phyloP scores from a whole-genome alignment of 2,888 invertebrate genomes.

The Scaptomyza tumidula region DNA sequence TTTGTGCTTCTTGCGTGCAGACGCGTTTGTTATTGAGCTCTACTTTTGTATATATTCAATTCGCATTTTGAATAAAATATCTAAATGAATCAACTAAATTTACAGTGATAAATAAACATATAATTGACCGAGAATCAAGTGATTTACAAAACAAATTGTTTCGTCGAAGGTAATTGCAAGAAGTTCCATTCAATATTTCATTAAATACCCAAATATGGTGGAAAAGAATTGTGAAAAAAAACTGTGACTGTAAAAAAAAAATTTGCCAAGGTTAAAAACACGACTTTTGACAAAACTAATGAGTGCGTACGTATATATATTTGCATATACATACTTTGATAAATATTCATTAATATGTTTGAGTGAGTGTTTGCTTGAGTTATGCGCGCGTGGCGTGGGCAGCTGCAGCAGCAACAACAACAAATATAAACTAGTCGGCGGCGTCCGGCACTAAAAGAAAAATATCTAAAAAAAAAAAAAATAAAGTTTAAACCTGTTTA shows the following conservation, averaged over 20 bases:
- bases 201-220: constrained; percentile 18
- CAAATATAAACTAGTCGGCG: constrained; percentile 31
- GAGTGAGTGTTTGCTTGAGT: constrained; percentile 20
- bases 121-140: background rate
- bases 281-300: constrained; percentile 8
- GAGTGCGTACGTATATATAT: constrained; percentile 1
- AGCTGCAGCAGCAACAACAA: constrained; percentile 44
- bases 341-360: constrained; percentile 5
- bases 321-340: background rate
- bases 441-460: constrained; percentile 57
- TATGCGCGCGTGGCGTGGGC: constrained; percentile 59
- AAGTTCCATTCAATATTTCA: constrained; percentile 7
- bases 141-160: constrained; percentile 9
- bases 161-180: constrained; percentile 33
- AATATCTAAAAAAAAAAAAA: constrained; percentile 37
- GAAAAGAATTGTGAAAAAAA: constrained; percentile 3
- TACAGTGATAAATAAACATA: constrained; percentile 24
- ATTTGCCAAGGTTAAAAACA: constrained; percentile 40
- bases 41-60: constrained; percentile 23
- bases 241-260: constrained; percentile 22
- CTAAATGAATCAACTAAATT: constrained; percentile 12
- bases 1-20: constrained; percentile 77
- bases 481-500: constrained; percentile 59
- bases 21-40: constrained; percentile 64
- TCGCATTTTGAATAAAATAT: constrained; percentile 29